Conservation (phyloP, 37 sponge, comb jelly and placozoan genomes). For the Geodia barretti region DNA sequence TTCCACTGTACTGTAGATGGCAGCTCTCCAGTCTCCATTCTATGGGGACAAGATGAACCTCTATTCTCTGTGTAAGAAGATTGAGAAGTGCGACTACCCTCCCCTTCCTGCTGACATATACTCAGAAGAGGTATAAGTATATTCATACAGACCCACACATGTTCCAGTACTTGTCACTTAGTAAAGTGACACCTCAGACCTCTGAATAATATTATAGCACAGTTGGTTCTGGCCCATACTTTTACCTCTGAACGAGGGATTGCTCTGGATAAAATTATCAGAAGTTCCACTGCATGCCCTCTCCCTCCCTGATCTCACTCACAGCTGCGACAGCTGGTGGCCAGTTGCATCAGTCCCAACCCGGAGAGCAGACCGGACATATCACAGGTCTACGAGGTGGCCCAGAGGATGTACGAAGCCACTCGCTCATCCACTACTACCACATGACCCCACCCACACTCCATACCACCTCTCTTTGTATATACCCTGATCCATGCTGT, state of each 20-base stretch:
- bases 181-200: no score
- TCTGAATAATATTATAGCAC: conserved; percentile 4
- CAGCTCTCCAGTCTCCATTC: conserved; percentile 98
- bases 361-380: conserved; percentile 91
- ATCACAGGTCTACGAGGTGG: conserved; percentile 70
- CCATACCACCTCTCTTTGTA: no score
- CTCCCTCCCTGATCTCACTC: background rate
- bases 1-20: conserved; percentile 50
- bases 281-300: background rate
- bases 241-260: no score
- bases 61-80: conserved; percentile 97
- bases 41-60: conserved; percentile 99
- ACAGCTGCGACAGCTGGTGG: conserved; percentile 90
- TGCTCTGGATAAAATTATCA: no score
- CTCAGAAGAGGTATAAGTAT: conserved; percentile 77
- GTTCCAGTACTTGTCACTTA: no score
- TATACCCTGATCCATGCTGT: no score
- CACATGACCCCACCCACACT: background rate
- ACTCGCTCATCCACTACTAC: no score
- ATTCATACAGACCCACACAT: no score
- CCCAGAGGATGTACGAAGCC: conserved; percentile 83
- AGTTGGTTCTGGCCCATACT: background rate
- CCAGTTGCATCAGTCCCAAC: conserved; percentile 87
- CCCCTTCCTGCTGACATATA: conserved; percentile 96
- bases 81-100: conserved; percentile 99